Conservation (phyloP, 2,113 vertebrate species). For the Sialia sialis region DNA sequence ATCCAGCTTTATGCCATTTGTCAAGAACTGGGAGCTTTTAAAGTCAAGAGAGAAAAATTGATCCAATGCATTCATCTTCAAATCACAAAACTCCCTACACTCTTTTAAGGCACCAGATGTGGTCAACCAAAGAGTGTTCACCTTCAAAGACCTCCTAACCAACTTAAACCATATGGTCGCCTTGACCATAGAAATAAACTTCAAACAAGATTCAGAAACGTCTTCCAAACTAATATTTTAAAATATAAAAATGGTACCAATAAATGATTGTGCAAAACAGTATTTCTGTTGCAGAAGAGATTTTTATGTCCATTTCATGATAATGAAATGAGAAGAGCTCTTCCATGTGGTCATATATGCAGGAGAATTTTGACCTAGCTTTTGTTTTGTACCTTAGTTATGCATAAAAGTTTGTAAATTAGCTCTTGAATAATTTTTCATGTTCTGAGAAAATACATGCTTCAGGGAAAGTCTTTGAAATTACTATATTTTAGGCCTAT, state of each 20-base stretch:
- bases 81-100: neutral
- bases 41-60: neutral
- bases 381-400: neutral
- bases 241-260: neutral
- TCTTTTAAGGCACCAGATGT: neutral
- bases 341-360: neutral
- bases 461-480: neutral
- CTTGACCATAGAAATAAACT: neutral
- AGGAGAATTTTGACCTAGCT: neutral
- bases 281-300: neutral
- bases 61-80: neutral
- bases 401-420: neutral
- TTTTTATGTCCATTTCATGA: neutral
- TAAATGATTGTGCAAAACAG: neutral
- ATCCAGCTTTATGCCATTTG: neutral
- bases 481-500: neutral
- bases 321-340: neutral
- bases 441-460: neutral
- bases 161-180: neutral
- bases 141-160: neutral
- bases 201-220: neutral
- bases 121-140: neutral
- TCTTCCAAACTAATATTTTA: neutral
- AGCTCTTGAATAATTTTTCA: neutral
- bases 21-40: neutral